Evolutionary conservation across 2,113 vertebrate genomes (phyloP).

Genomic region (Coptodon bakossiorum): DNA sequence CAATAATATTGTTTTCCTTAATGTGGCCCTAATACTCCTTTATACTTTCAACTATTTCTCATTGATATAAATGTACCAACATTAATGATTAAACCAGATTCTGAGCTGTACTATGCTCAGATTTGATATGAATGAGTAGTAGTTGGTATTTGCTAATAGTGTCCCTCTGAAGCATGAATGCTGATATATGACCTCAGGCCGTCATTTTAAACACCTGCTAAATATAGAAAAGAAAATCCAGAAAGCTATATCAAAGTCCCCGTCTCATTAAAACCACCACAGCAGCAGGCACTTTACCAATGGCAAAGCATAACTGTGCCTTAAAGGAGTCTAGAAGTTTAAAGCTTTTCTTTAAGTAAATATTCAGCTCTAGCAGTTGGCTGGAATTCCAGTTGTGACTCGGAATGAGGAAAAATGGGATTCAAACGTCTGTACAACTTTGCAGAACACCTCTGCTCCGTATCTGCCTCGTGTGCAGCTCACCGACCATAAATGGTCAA

Average conservation of each 20-base stretch:
- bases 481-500: neutral
- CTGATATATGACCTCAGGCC: neutral
- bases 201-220: neutral
- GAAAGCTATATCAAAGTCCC: neutral
- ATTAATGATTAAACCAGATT: neutral
- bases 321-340: neutral
- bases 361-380: neutral
- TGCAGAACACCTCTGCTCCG: neutral
- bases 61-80: neutral
- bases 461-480: neutral
- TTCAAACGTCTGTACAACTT: neutral
- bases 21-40: neutral
- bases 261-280: neutral
- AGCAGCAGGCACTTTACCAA: neutral
- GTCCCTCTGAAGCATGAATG: neutral
- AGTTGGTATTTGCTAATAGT: neutral
- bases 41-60: neutral
- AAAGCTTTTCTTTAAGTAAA: neutral
- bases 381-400: neutral
- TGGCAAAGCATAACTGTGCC: neutral
- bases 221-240: neutral
- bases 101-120: fast-evolving
- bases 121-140: neutral
- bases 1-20: neutral
- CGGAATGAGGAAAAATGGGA: neutral